Evolutionary conservation across 2,888 invertebrate genomes (phyloP), one percentile per base, ranked within the genome.

Genomic region (Augiades crinisus): DNA sequence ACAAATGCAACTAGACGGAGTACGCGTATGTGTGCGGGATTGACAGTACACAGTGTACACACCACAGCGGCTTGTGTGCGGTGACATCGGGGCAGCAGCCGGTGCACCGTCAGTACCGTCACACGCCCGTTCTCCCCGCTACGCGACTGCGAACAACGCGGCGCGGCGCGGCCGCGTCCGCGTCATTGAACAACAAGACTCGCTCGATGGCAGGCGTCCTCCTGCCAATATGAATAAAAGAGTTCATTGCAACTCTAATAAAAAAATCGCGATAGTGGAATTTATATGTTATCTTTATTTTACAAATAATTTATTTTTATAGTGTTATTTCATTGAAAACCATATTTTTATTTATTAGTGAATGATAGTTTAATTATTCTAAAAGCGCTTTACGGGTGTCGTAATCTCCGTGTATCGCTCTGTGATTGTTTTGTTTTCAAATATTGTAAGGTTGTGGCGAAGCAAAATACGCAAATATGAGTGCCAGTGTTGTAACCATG

Each of bases 151-250:
- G 85, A 84, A 79, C 85, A 75, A 79, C 78, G 85, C 82, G 79
- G 75, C 75, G 71, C 72, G 72, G 56, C 77, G 75, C 82, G 80
- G 78, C 75, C 73, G 72, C 75, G 76, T 81, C 76, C 86, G 88
- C 88, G 88, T 88, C 88, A 89, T 89, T 89, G 84, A 88, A 85
- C 82, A 88, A 87, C 88, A 87, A 88, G 88, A 82, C 84, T 85
- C 78, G 86, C 81, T 88, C 81, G 84, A 83, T 85, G 87, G 87
- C 84, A 86, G 86, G 78, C 88, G 88, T 80, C 71, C 77, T 79
- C 74, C 86, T 85, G 87, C 85, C 88, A 88, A 86, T 83, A 89
- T 89, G 88, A 87, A 81, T 79, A 81, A 77, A 80, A 82, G 80
- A 81, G 80, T 82, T 66, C 65, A 77, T 72, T 76, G 71, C 74